phyloP scores from a whole-genome alignment of 2,888 invertebrate species.

The Girardia tigrina region DNA sequence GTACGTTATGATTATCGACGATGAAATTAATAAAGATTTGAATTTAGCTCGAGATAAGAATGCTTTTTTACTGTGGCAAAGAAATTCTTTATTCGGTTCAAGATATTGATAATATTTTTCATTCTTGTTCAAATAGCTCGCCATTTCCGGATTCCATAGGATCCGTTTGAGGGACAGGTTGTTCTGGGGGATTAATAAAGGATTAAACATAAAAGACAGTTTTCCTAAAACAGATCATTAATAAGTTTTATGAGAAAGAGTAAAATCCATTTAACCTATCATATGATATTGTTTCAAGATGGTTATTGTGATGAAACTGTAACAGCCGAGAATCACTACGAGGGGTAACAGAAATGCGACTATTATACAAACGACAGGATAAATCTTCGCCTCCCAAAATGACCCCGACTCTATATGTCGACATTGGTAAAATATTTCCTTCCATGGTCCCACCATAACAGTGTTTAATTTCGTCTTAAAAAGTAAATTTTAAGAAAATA shows the following conservation, averaged over 20 bases:
- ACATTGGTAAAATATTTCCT: constrained; percentile 68
- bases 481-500: constrained; percentile 37
- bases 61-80: constrained; percentile 24
- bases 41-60: constrained; percentile 63
- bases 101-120: background rate
- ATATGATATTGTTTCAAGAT: constrained; percentile 59
- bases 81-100: constrained; percentile 19
- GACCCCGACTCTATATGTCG: constrained; percentile 68
- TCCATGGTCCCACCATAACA: constrained; percentile 62
- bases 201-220: constrained; percentile 7
- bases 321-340: constrained; percentile 61
- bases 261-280: background rate
- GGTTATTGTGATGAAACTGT: constrained; percentile 65
- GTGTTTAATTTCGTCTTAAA: constrained; percentile 64
- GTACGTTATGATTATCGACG: constrained; percentile 67
- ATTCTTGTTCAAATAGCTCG: background rate
- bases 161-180: background rate
- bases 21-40: constrained; percentile 65
- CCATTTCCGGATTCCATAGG: background rate
- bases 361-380: constrained; percentile 62
- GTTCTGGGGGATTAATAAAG: background rate
- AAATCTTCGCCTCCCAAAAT: constrained; percentile 67
- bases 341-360: constrained; percentile 68
- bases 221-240: background rate
- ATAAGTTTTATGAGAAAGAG: background rate